Conservation (phyloP, 1,140 invertebrate species). For the Anoplophora glabripennis region DNA sequence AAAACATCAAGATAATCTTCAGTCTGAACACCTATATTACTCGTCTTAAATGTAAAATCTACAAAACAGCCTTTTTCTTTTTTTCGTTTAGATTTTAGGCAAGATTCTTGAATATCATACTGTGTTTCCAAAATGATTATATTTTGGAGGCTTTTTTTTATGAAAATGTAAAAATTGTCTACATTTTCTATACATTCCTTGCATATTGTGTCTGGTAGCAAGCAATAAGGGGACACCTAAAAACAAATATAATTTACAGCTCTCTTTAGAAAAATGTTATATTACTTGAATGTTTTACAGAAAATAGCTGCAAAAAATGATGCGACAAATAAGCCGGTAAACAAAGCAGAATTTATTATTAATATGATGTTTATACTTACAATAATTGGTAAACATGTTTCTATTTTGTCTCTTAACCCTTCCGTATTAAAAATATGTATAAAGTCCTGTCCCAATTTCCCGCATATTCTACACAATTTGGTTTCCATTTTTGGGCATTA, state of each 20-base stretch:
- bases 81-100: conserved; percentile 39
- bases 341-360: conserved; percentile 11
- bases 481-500: conserved; percentile 36
- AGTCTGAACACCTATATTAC: conserved; percentile 37
- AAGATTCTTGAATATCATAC: conserved; percentile 40
- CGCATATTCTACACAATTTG: conserved; percentile 44
- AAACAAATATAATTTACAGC: conserved; percentile 16
- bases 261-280: too few relatives aligned
- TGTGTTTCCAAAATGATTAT: conserved; percentile 45
- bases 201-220: conserved; percentile 46
- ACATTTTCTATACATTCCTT: conserved; percentile 39
- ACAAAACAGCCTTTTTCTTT: conserved; percentile 36
- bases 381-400: conserved; percentile 47
- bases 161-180: conserved; percentile 43
- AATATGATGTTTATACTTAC: conserved; percentile 35
- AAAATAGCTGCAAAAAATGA: neutral
- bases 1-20: conserved; percentile 33
- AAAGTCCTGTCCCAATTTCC: conserved; percentile 32
- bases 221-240: conserved; percentile 40
- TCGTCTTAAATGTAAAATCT: conserved; percentile 15
- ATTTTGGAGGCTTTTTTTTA: conserved; percentile 44
- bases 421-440: conserved; percentile 45
- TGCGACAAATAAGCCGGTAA: neutral
- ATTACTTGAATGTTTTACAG: too few relatives aligned
- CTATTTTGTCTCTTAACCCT: conserved; percentile 44